Base-by-base conservation (phyloP, 2,113 vertebrate species). In the Notechis scutatus region DNA sequence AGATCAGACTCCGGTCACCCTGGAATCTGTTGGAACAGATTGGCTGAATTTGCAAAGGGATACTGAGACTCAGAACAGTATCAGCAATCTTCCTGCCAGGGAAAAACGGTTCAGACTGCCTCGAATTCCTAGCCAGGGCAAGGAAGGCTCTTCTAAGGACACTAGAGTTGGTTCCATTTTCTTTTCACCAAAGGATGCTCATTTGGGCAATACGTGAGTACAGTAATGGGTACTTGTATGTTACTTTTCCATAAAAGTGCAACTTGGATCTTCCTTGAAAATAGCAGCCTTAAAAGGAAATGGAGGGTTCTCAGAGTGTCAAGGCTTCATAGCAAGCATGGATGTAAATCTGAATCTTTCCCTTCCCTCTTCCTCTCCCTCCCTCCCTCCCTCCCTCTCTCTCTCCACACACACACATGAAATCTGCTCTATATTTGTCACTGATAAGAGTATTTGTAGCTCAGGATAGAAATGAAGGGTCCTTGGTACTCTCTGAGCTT, bases 121-220 rank as follows among this genome's bases (percentile, higher is more conserved):
- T 89, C 98, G 98, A 85, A 89, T 94, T 2, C 94, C 96, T 7
- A 95, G 24, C 93, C 98, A 97, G 91, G 96, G 94, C 29, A 42
- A 94, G 0, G 95, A 97, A 45, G 96, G 97, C 55, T 93, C 92
- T 95, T 92, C 96, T 95, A 95, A 95, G 2, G 98, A 98, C 45
- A 90, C 0, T 0, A 98, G 96, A 90, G 61, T 97, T 1, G 96
- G 96, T 21, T 92, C 97, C 86, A 98, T 99, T 96, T 99, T 99
- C 97, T 99, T 99, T 97, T 98, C 96, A 0, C 99, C 99, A 0
- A 98, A 98, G 91, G 98, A 99, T 95, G 96, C 95, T 92, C 98
- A 97, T 95, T 96, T 97, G 0, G 95, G 95, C 59, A 96, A 97
- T 47, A 97, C 97, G 99, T 99, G 97, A 99, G 99, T 98, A 94